Evolutionary conservation across 2,797 vertebrate genomes (phyloP).

Genomic region (Pempheris klunzingeri): DNA sequence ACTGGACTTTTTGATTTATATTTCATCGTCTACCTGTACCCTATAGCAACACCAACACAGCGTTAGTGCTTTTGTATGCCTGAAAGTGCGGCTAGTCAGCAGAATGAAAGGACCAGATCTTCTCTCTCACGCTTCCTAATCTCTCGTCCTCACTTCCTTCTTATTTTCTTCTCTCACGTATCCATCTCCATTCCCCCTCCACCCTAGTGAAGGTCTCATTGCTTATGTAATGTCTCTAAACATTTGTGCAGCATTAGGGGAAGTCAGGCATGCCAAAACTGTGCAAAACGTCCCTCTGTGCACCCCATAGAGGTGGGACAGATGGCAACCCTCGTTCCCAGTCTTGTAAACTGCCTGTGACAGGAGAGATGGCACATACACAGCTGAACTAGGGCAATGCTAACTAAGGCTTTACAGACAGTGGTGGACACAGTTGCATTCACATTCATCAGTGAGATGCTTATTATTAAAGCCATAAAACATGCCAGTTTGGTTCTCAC

Average conservation of each 20-base stretch:
- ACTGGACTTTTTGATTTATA: conserved; percentile 24
- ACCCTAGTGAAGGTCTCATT: conserved; percentile 61
- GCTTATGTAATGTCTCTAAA: conserved; percentile 81
- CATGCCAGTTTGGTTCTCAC: conserved; percentile 17
- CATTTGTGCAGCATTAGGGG: conserved; percentile 83
- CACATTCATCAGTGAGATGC: conserved; percentile 53
- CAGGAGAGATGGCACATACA: conserved; percentile 71
- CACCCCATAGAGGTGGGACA: conserved; percentile 82
- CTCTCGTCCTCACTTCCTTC: conserved; percentile 17
- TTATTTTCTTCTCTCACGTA: conserved; percentile 9
- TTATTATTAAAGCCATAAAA: conserved; percentile 35
- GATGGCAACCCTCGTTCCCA: conserved; percentile 83
- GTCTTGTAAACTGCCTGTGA: conserved; percentile 81
- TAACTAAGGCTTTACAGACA: conserved; percentile 67
- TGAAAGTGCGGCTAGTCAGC: conserved; percentile 19
- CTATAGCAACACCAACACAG: conserved; percentile 34
- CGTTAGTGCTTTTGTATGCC: conserved; percentile 36
- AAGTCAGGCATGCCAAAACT: conserved; percentile 82
- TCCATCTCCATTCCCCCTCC: conserved; percentile 40
- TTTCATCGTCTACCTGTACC: conserved; percentile 36
- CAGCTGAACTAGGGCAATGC: conserved; percentile 68
- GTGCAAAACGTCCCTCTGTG: conserved; percentile 82
- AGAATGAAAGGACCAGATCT: conserved; percentile 31
- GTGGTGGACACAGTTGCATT: conserved; percentile 65
- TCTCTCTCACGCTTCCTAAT: conserved; percentile 33